These are phyloP conservation scores for Sphyrna mokarran DNA, from an alignment of 2,113 vertebrate genomes.

Conservation along the genomic window DNA sequence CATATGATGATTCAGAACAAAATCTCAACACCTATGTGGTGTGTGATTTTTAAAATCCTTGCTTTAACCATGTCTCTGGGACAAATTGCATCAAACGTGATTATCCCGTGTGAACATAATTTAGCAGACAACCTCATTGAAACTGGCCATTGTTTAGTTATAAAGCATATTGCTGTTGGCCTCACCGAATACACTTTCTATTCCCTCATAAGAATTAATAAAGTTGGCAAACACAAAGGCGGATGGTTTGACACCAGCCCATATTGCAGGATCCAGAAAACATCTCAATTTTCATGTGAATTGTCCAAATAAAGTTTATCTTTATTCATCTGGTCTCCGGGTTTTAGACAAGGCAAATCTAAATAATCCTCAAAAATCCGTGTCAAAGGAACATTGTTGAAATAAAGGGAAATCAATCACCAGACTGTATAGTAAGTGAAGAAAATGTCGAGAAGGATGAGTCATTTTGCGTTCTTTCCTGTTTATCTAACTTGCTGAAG, in stretches of 20 bases:
- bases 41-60: background rate
- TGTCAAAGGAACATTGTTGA: background rate
- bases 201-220: constrained; percentile 6
- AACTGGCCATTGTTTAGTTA: background rate
- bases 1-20: background rate
- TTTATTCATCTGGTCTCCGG: background rate
- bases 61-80: background rate
- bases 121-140: background rate
- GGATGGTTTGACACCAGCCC: background rate
- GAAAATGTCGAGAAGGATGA: background rate
- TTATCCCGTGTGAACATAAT: background rate
- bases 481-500: constrained; percentile 23
- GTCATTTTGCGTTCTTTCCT: constrained; percentile 31
- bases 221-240: constrained; percentile 22
- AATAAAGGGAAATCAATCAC: background rate
- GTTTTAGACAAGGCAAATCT: constrained; percentile 31
- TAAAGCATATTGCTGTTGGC: background rate
- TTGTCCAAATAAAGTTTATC: constrained; percentile 25
- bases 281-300: background rate
- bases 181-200: background rate
- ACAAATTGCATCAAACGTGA: background rate
- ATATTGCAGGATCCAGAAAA: background rate
- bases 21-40: background rate
- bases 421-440: background rate
- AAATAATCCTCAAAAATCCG: constrained; percentile 28